phyloP scores from a whole-genome alignment of 2,888 invertebrate species.

The Scelioninae gen. 1 region DNA sequence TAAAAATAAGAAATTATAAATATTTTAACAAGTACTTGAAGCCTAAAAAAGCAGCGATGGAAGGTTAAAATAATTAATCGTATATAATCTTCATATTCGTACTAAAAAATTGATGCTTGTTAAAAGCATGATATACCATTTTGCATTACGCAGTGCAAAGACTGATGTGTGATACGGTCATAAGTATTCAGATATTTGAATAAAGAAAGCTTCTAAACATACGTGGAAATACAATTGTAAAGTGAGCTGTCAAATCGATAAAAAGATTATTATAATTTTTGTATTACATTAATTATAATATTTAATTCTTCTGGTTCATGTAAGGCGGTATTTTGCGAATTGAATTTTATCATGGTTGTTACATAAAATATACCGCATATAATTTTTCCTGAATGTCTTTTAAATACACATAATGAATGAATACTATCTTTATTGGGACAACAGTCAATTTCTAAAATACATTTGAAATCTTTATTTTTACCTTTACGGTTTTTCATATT shows the following conservation, averaged over 20 bases:
- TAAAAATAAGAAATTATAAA: too few species aligned
- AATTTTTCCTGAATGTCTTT: too few species aligned
- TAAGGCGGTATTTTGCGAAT: not conserved
- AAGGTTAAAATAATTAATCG: constrained; percentile 50
- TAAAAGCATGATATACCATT: constrained; percentile 48
- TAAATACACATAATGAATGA: too few species aligned
- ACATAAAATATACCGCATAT: too few species aligned
- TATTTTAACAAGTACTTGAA: constrained; percentile 21
- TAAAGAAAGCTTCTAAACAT: constrained; percentile 54
- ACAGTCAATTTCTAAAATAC: too few species aligned
- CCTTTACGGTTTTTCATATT: too few species aligned
- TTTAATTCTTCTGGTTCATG: not conserved
- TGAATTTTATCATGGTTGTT: constrained; percentile 2
- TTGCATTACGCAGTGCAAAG: constrained; percentile 61
- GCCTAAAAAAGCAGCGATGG: constrained; percentile 54
- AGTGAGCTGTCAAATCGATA: constrained; percentile 23
- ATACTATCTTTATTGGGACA: too few species aligned
- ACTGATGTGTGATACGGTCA: constrained; percentile 68
- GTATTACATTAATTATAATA: not conserved
- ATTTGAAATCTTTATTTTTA: too few species aligned
- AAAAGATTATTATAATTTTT: not conserved
- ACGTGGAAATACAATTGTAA: constrained; percentile 45
- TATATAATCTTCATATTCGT: constrained; percentile 43
- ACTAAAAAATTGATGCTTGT: constrained; percentile 34
- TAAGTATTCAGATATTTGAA: constrained; percentile 56